phyloP scores from a whole-genome alignment of 2,797 vertebrate genomes.

The Gymnoscopelus braueri region DNA sequence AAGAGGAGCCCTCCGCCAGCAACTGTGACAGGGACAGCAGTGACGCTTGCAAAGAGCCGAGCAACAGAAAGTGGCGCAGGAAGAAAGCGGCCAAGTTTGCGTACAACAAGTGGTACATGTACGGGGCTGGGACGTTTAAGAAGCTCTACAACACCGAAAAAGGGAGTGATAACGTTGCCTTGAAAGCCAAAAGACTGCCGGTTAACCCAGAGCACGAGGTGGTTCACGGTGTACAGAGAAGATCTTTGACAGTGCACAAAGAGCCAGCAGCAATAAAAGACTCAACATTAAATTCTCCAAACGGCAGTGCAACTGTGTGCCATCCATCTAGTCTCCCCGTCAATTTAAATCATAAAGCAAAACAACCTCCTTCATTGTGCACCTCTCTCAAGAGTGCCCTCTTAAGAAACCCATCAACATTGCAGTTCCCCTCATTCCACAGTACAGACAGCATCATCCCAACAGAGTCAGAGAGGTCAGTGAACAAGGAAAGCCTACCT shows the following conservation, averaged over 20 bases:
- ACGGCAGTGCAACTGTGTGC: constrained; percentile 24
- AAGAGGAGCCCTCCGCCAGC: constrained; percentile 40
- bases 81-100: constrained; percentile 90
- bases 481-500: constrained; percentile 21
- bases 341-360: constrained; percentile 37
- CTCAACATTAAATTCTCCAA: constrained; percentile 35
- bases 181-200: constrained; percentile 69
- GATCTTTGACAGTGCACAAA: constrained; percentile 22
- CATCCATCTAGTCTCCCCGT: constrained; percentile 35
- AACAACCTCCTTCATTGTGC: constrained; percentile 33
- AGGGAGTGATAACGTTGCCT: constrained; percentile 46
- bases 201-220: constrained; percentile 55
- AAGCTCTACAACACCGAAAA: constrained; percentile 89
- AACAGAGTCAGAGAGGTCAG: constrained; percentile 35
- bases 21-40: constrained; percentile 62
- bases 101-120: constrained; percentile 97
- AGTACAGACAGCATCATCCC: constrained; percentile 32
- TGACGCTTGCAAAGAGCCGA: constrained; percentile 67
- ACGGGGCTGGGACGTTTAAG: constrained; percentile 91
- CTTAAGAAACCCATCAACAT: constrained; percentile 55
- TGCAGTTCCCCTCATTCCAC: constrained; percentile 41
- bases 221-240: constrained; percentile 57
- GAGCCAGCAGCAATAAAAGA: constrained; percentile 35
- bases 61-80: constrained; percentile 77
- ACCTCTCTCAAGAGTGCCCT: constrained; percentile 54